Evolutionary conservation across 2,113 vertebrate genomes (phyloP).

Genomic region (Gopherus flavomarginatus): DNA sequence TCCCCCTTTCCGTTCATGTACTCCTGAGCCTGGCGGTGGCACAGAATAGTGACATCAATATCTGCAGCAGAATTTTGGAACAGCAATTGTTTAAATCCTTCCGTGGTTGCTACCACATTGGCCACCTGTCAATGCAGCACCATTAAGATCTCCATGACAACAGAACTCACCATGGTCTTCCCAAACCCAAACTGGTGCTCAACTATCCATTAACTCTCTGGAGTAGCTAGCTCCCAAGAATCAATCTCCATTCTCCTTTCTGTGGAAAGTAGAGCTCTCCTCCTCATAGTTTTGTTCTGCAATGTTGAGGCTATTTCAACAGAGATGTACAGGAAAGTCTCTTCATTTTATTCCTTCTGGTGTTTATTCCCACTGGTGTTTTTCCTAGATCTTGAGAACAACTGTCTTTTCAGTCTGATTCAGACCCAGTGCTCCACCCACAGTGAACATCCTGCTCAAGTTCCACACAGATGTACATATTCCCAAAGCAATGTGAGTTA

Average conservation of each 20-base stretch:
- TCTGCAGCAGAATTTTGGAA: not conserved
- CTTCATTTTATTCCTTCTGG: not conserved
- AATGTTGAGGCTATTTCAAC: not conserved
- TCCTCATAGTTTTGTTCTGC: not conserved
- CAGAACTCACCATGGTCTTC: not conserved
- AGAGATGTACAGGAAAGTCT: not conserved
- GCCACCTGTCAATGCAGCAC: not conserved
- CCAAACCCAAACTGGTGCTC: not conserved
- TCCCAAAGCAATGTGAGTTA: not conserved
- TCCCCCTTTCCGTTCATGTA: not conserved
- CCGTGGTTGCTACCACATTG: not conserved
- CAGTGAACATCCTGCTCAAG: not conserved
- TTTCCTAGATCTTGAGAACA: not conserved
- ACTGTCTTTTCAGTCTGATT: not conserved
- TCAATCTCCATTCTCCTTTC: not conserved
- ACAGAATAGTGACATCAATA: not conserved
- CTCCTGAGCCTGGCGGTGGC: no score
- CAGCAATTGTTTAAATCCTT: not conserved
- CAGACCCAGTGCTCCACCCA: not conserved
- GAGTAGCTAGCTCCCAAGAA: not conserved
- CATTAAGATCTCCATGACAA: not conserved
- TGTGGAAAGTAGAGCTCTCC: not conserved
- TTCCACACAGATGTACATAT: not conserved
- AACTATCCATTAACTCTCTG: not conserved
- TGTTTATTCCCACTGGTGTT: not conserved